Evolutionary conservation across 2,888 invertebrate species (phyloP), one percentile per base, ranked within the genome.

Genomic region (Pseudanteris insignis): DNA sequence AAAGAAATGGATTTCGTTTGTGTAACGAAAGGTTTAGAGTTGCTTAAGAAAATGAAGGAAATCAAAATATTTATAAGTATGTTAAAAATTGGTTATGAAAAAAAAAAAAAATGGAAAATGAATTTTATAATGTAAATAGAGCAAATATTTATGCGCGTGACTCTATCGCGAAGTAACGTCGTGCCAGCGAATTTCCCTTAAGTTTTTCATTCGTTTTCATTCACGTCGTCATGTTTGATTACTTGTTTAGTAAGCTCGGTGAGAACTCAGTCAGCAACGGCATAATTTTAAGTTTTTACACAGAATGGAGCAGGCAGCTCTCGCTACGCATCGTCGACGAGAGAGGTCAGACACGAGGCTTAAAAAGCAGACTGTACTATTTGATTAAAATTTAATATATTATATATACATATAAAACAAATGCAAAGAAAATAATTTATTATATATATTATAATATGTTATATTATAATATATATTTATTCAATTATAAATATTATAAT

Each of bases 331-430:
- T 65, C 48, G 44, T 59, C 61, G 60, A 54, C 63, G 59, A 67
- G 65, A 70, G 67, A 69, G 67, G 65, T 70, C 67, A 70, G 71
- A 71, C 72, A 78, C 73, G 79, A 77, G 78, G 78, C 78, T 78
- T 77, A 74, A 74, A 73, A 78, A 77, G 77, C 78, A 78, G 77
- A 78, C 78, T 78, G 78, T 77, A 78, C 76, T 77, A 78, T 76
- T 68, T 68, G 72, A 76, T 78, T 41, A 75, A 76, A 76, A 74
- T 76, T 75, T 75, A 76, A 77, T 75, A 77, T 74, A 76, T 4
- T 72, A 73, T 62, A 68, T 63, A 67, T 58, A 38, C 7, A 40
- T 12, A 40, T 10, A 30, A 24, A 30, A 24, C 12, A 11, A 13
- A 24, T 18, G 21, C 29, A 50, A 51, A 67, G 67, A 61, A 37